Evolutionary conservation across 2,888 invertebrate genomes (phyloP), one percentile per base, ranked within the genome.

Genomic region (Urechis unicinctus): DNA sequence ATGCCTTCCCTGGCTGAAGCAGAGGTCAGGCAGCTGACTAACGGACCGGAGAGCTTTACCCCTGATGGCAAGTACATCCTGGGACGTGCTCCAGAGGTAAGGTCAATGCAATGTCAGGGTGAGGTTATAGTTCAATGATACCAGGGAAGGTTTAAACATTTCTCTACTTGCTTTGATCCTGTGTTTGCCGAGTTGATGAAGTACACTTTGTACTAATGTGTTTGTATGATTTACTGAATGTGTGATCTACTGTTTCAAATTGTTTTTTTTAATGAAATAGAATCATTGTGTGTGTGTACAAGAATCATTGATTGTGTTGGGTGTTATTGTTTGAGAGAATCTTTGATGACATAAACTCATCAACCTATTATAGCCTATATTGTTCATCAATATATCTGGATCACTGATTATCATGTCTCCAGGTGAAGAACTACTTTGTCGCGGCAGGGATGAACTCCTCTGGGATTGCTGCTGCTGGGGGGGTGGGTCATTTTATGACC

Each of bases 371-470:
- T 13, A 17, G 36, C 17, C 36, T 9, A n/a, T n/a, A 13, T 36
- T 36, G 36, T 9, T 36, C 36, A 36, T 36, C 36, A 36, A n/a
- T n/a, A n/a, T n/a, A n/a, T n/a, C n/a, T n/a, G n/a, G n/a, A n/a
- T n/a, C n/a, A 5, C 9, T 9, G 47, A n/a, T 6, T 3, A 28
- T 22, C 3, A 3, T 9, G 4, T 17, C 26, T 3, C 6, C 72
- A 89, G 88, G 86, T 93, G 66, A 83, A 84, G 66, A 91, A 91
- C 71, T 94, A 94, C 75, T 87, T 86, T 75, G 87, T 97, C 43
- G 93, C 95, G 0, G 91, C 94, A 42, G 97, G 96, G 2, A 91
- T 95, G 88, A 93, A 93, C 81, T 92, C 94, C 0, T 88, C 91
- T 30, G 96, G 96, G n/a, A 88, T 95, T 48, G 89, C 91, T 1